Evolutionary conservation across 2,797 vertebrate genomes (phyloP).

Genomic region (Gymnopithys bicolor): DNA sequence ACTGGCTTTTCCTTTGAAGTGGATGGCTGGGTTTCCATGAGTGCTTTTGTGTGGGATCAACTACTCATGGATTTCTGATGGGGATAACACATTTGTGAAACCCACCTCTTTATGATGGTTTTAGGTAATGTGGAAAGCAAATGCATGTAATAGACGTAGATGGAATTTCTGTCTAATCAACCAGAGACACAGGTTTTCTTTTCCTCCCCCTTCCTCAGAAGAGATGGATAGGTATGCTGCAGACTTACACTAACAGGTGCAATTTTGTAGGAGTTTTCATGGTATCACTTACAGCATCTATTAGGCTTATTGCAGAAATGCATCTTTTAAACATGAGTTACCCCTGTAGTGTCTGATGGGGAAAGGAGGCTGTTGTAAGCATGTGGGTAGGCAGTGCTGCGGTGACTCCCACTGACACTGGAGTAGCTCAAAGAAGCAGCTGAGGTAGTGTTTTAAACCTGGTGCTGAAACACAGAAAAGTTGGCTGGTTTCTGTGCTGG

Average conservation of each 20-base stretch:
- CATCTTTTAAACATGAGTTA: not conserved
- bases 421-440: not conserved
- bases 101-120: not conserved
- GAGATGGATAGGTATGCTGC: not conserved
- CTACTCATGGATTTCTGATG: not conserved
- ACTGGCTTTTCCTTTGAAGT: not conserved
- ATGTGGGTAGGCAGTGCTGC: not conserved
- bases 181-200: not conserved
- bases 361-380: not conserved
- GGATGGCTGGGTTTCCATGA: not conserved
- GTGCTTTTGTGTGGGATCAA: not conserved
- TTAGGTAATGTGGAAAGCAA: slow-evolving; percentile 2
- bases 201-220: not conserved
- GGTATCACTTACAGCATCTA: not conserved
- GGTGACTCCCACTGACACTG: not conserved
- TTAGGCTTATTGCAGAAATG: not conserved
- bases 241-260: not conserved
- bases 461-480: not conserved
- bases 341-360: not conserved
- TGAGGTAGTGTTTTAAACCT: not conserved
- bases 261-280: not conserved
- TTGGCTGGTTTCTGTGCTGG: not conserved
- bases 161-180: not conserved
- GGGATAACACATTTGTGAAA: not conserved
- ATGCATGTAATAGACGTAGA: not conserved